A percentile compares a stretch with the other conserved stretches of the same genome.
Conservation (phyloP, 2,888 invertebrate genomes). For the Polymixis lichenea region DNA sequence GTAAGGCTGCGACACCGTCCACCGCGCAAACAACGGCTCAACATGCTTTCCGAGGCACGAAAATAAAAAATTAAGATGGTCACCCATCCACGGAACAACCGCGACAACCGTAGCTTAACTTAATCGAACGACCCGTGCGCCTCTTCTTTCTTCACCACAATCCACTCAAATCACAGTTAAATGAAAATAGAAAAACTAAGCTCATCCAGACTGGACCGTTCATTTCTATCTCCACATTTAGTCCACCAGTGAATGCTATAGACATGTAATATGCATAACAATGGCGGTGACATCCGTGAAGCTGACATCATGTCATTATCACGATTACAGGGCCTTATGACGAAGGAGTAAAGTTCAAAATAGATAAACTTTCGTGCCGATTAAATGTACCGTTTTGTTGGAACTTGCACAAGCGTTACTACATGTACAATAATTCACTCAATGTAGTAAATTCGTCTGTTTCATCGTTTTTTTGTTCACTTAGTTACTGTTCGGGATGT, state of each 20-base stretch:
- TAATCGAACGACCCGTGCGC: too few species aligned
- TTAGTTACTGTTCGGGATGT: conserved; percentile 33
- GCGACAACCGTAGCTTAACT: too few species aligned
- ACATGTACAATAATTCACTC: conserved; percentile 57
- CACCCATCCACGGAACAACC: too few species aligned
- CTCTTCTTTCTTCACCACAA: too few species aligned
- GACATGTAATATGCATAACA: conserved; percentile 70
- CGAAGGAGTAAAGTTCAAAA: conserved; percentile 54
- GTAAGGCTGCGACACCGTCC: too few species aligned
- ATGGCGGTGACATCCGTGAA: conserved; percentile 62
- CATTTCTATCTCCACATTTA: conserved; percentile 48
- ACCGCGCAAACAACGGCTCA: too few species aligned
- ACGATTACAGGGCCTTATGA: conserved; percentile 54
- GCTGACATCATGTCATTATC: conserved; percentile 62
- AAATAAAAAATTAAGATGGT: too few species aligned
- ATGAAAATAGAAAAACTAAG: conserved; percentile 23
- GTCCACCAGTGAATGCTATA: conserved; percentile 58
- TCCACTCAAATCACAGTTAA: conserved; percentile 6
- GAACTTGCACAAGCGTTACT: conserved; percentile 46
- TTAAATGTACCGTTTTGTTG: conserved; percentile 60
- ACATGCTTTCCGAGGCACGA: too few species aligned
- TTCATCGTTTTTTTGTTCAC: conserved; percentile 45
- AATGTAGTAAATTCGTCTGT: conserved; percentile 55
- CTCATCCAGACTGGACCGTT: conserved; percentile 48
- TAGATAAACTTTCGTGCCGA: conserved; percentile 34